Base-by-base conservation (phyloP, 2,888 invertebrate species). In the Syrphus vitripennis region DNA sequence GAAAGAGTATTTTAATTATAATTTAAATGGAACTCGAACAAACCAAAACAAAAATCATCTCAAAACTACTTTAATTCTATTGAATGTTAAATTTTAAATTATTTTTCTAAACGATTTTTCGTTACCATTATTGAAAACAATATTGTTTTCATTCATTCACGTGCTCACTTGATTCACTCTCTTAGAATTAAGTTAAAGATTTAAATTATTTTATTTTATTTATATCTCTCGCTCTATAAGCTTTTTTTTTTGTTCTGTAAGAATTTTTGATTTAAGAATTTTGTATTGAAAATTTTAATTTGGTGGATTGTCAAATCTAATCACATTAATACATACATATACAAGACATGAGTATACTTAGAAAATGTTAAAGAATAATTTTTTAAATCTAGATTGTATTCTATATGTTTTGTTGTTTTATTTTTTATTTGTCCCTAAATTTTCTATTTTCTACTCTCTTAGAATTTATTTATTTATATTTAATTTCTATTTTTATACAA, bases 251-350 rank as follows among this genome's bases (percentile, higher is more conserved):
- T 12, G 57, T 24, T 69, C 31, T 78, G 48, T 57, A 45, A 67
- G 50, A 50, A n/a, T 45, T 83, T 78, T 78, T 78, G 80, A 76
- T 78, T 82, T 69, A 29, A 69, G 48, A 61, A 69, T 45, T 70
- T 50, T 10, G 69, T 65, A 53, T 78, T 74, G 77, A 80, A 84
- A 87, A 87, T 65, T 40, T 29, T 42, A n/a, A 34, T 50, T 50
- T 83, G 90, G 88, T 88, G 90, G 91, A 91, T 91, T 91, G 91
- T 91, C 91, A 89, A 91, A 92, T 92, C 90, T 92, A 91, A 92
- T 91, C 92, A 91, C 92, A 92, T 91, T 90, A 88, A 67, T 50
- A 90, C 88, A 89, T 77, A 65, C 88, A 89, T 79, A 69, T 82
- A 82, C 61, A 77, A 26, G 16, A 67, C 34, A 50, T 71, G 37